Evolutionary conservation across 2,797 vertebrate species (phyloP), one percentile per base, ranked within the genome.

Genomic region (Microchirus variegatus): DNA sequence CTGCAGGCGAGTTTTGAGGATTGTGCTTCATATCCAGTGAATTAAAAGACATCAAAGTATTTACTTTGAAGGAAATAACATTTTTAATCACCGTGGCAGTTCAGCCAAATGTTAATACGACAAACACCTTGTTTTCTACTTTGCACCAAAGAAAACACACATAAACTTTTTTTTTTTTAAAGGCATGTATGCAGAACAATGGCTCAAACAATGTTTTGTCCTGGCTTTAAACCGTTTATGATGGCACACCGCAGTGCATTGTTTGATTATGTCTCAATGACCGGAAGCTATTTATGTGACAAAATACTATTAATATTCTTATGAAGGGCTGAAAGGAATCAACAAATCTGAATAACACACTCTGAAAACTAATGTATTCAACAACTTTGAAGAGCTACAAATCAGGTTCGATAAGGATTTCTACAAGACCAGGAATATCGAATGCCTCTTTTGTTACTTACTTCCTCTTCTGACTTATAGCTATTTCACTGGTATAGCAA

Each of bases 281-380:
- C 88, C 81, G 77, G 70, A 69, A 80, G 82, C 74, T 77, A 80
- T 85, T 82, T 82, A 55, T 81, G 80, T 75, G 78, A 82, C 75
- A 81, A 86, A 89, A 91, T 78, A 75, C 73, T 82, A 89, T 86
- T 87, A 83, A 88, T 86, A 87, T 87, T 83, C 81, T 88, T 84
- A 90, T 88, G 78, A 85, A 87, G 77, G 74, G 78, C 84, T 73
- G 80, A 86, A 80, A 83, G 67, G 79, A 64, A 89, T 78, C 67
- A 72, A 83, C 31, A 51, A 11, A 87, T 86, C 84, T 87, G 66
- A 88, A 91, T 87, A 84, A 81, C 62, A 65, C 17, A n/a, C 62
- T 78, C 78, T 75, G 67, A 73, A 87, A 81, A 82, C 53, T 61
- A 83, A 86, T 82, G 69, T 76, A 78, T 86, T 73, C 79, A 66